Base-by-base conservation (phyloP, 2,888 invertebrate genomes). In the Pemphredon lugubris region DNA sequence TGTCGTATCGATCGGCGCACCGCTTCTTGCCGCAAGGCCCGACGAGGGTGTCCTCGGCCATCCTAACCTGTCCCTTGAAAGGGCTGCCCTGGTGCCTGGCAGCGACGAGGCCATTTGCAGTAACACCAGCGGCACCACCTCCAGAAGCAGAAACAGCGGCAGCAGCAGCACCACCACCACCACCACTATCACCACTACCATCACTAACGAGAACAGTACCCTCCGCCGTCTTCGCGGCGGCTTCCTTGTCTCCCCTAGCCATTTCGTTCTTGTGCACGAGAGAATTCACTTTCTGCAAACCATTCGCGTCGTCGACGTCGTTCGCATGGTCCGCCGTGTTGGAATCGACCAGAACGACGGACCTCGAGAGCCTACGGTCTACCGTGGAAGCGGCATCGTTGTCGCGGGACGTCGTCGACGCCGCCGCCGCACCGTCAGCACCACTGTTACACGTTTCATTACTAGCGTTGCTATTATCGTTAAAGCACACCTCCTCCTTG, bases 1-100 rank as follows among this genome's bases (percentile, higher is more conserved):
- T 96, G 93, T 97, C 96, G 92, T 96, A 96, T 92, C 96, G 94
- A 93, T 96, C 96, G 90, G 95, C 93, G 91, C 96, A 96, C 91
- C 96, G 93, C 91, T 95, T 96, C 91, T 94, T 95, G 90, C 94
- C 93, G 89, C 93, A 94, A 81, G 89, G 84, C 67, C 88, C 89
- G 67, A 84, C 83, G 70, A 86, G 83, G 79, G 83, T 86, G 78
- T 87, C 87, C 77, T 88, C 85, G 69, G 85, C 84, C 68, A 60
- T 83, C 76, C 84, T 84, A 76, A 88, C 85, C 82, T 87, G 86
- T 82, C 86, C 86, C 82, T 88, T 84, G 75, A 84, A 87, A 70
- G 84, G 80, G 71, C 81, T 85, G 70, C 77, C 78, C 72, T 77
- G 81, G 70, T 83, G 83, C 78, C 83, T 84, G 67, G 69, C 75